Percentiles rank a stretch among this genome's conserved stretches.
Evolutionary conservation across 2,888 invertebrate genomes (phyloP).

Genomic region (Perizoma affinitatum): DNA sequence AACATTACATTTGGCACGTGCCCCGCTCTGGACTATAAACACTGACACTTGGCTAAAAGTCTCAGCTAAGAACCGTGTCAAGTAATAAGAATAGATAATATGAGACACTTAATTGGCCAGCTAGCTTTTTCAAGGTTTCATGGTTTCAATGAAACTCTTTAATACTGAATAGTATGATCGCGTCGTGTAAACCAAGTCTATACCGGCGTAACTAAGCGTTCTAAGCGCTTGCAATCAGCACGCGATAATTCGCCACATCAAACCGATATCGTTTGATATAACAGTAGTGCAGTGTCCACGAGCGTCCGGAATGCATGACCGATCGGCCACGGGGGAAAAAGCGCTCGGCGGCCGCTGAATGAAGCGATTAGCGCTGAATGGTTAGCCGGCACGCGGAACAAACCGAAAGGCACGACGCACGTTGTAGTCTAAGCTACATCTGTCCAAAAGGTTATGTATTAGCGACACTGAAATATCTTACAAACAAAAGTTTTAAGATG

Average conservation of each 20-base stretch:
- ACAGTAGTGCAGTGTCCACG: conserved; percentile 45
- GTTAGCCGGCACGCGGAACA: conserved; percentile 77
- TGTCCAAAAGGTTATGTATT: background rate
- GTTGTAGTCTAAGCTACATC: conserved; percentile 26
- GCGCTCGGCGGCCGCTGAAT: conserved; percentile 73
- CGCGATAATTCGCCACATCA: conserved; percentile 59
- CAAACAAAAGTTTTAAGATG: too few species aligned
- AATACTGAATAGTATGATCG: too few species aligned
- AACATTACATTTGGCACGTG: too few species aligned
- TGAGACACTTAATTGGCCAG: too few species aligned
- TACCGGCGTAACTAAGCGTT: conserved; percentile 16
- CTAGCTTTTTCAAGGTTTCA: too few species aligned
- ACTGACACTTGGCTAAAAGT: too few species aligned
- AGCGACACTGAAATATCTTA: too few species aligned
- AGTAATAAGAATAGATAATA: too few species aligned
- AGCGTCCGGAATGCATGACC: conserved; percentile 78
- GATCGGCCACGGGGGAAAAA: conserved; percentile 74
- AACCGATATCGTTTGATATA: conserved; percentile 57
- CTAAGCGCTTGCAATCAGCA: conserved; percentile 33
- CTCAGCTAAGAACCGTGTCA: too few species aligned
- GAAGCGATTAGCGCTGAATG: conserved; percentile 83
- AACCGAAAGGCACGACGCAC: conserved; percentile 69
- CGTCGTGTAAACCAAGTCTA: background rate
- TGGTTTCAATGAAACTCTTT: too few species aligned
- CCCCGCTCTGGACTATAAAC: too few species aligned